Base-by-base conservation (phyloP, 2,113 vertebrate genomes). In the Pitta sordida region DNA sequence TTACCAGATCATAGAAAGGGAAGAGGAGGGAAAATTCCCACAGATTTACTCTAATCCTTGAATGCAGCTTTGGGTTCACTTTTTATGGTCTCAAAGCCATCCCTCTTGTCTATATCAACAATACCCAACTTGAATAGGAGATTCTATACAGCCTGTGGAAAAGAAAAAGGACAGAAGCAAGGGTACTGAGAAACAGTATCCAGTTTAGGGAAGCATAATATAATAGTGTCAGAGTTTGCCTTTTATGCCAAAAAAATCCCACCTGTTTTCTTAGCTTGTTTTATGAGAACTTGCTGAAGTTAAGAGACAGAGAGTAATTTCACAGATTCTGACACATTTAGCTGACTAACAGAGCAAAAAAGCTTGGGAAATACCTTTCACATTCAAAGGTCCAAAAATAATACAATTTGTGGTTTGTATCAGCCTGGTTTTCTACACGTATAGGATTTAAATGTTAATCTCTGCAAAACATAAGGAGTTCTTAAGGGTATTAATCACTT, bases 401-500 rank as follows among this genome's bases (percentile, higher is more conserved):
- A 86, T 86, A 75, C 18, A 60, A 52, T 78, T 74, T 48, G 18
- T 56, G 18, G 60, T 58, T 94, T 77, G 19, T 37, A 65, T 92
- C 86, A 89, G 18, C 60, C 58, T 62, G 74, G 27, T 77, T 92
- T 88, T 79, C 77, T 64, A 49, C 69, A 76, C 62, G 69, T 58
- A 14, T 56, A n/a, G 41, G 86, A 84, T 93, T 75, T 78, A 76
- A 94, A 95, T 73, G 41, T 79, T 91, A 94, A 60, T 75, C 92
- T 79, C 71, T 84, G 65, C 69, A 56, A 92, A 87, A 85, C 53
- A 56, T 60, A 71, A 86, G 86, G n/a, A 71, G 15, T 64, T 90
- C 82, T 82, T 82, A 86, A 91, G 58, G 59, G 62, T 79, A 65
- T 91, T 96, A 95, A 94, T 96, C 77, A 69, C 65, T 39, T 41